These are phyloP conservation scores for Melanotaenia maccullochi DNA, from an alignment of 2,797 vertebrate species.

Conservation along the genomic window DNA sequence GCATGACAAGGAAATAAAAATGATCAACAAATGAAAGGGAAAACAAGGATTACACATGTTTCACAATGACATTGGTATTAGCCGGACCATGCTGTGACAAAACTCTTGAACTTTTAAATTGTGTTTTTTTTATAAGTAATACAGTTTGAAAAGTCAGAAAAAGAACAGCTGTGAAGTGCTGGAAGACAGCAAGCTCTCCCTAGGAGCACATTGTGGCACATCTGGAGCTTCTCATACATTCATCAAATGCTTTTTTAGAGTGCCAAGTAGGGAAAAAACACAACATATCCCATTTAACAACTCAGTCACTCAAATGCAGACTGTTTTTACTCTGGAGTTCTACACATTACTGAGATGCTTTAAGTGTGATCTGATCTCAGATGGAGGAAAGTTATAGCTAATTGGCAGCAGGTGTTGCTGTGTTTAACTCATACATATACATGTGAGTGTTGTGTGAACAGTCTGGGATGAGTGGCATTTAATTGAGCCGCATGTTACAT, in stretches of 20 bases:
- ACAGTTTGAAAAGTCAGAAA: conserved; percentile 1
- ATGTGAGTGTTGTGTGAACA: conserved; percentile 30
- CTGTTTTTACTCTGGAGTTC: conserved; percentile 65
- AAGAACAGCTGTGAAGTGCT: conserved; percentile 39
- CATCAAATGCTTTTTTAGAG: conserved; percentile 50
- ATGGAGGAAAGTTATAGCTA: conserved; percentile 55
- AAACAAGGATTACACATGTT: neutral
- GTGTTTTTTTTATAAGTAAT: neutral
- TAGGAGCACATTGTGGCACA: conserved; percentile 44
- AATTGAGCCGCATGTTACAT: conserved; percentile 43
- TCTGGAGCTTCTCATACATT: conserved; percentile 64
- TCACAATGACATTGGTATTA: conserved; percentile 7
- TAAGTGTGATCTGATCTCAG: conserved; percentile 55
- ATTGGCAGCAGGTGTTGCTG: conserved; percentile 70
- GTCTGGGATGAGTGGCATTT: conserved; percentile 26
- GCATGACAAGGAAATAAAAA: conserved; percentile 10
- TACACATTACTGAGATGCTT: conserved; percentile 44
- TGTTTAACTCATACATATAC: conserved; percentile 47
- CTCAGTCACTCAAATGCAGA: conserved; percentile 70
- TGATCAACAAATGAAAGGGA: neutral
- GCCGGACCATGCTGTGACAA: neutral
- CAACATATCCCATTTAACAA: conserved; percentile 64
- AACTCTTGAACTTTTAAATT: neutral
- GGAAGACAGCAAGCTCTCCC: conserved; percentile 48
- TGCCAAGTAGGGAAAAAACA: conserved; percentile 36